Evolutionary conservation across 1,140 invertebrate genomes (phyloP).

Genomic region (Leucophenga varia): DNA sequence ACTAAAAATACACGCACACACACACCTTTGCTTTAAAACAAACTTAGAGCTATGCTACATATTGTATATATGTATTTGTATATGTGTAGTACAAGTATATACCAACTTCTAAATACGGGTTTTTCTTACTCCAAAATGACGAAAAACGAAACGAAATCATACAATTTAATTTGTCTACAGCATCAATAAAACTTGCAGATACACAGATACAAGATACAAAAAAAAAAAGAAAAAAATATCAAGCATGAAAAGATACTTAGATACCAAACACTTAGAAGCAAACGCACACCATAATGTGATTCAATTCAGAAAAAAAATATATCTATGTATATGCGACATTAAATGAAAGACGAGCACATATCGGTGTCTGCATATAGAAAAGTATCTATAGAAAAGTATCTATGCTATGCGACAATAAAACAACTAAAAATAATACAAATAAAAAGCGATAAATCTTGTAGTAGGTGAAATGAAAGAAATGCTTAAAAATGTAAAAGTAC

Average conservation of each 20-base stretch:
- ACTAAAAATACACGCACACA: not conserved
- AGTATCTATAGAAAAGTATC: too few relatives aligned
- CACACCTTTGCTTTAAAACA: too few relatives aligned
- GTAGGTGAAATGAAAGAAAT: constrained; percentile 33
- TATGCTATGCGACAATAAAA: too few relatives aligned
- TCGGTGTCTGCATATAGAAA: too few relatives aligned
- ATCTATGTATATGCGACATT: constrained; percentile 27
- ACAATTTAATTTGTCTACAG: not conserved
- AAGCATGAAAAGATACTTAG: constrained; percentile 17
- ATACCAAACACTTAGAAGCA: not conserved
- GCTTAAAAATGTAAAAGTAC: constrained; percentile 5
- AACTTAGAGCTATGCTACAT: not conserved
- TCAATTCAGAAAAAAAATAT: too few relatives aligned
- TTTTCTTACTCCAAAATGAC: not conserved
- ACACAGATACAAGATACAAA: not conserved
- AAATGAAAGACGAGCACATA: too few relatives aligned
- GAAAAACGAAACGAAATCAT: not conserved
- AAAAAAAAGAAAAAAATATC: too few relatives aligned
- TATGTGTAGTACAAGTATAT: too few relatives aligned
- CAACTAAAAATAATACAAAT: constrained; percentile 56
- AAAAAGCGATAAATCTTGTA: constrained; percentile 52
- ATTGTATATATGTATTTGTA: too few relatives aligned
- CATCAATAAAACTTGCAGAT: constrained; percentile 15
- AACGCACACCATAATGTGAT: not conserved
- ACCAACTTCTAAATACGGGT: constrained; percentile 1